These are phyloP conservation scores for Bombus terrestris DNA, from an alignment of 1,140 invertebrate genomes.

Conservation along the genomic window DNA sequence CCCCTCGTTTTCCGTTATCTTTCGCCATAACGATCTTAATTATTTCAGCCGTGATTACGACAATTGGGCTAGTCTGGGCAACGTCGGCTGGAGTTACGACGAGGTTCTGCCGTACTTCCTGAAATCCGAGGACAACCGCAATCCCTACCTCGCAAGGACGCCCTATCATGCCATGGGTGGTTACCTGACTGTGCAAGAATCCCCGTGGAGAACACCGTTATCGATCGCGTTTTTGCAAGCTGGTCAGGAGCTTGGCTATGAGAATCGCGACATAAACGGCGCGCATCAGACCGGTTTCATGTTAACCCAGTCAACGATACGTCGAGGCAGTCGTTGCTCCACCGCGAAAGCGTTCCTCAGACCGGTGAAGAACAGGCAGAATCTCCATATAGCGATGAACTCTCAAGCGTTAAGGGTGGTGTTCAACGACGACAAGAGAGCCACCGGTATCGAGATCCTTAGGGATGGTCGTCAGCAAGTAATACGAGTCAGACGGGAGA, in stretches of 20 bases:
- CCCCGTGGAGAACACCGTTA: constrained; percentile 91
- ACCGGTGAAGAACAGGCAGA: constrained; percentile 89
- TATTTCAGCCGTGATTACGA: constrained; percentile 91
- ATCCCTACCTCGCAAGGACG: constrained; percentile 89
- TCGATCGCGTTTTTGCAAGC: constrained; percentile 92
- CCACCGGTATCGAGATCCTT: constrained; percentile 90
- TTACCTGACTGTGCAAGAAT: constrained; percentile 92
- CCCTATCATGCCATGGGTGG: constrained; percentile 91
- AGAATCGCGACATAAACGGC: constrained; percentile 91
- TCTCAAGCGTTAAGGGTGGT: constrained; percentile 89
- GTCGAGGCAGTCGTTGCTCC: constrained; percentile 93
- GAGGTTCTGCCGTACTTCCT: constrained; percentile 94
- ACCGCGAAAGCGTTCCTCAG: constrained; percentile 94
- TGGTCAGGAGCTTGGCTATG: constrained; percentile 90
- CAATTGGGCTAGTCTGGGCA: constrained; percentile 93
- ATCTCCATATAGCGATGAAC: constrained; percentile 92
- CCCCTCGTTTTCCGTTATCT: background rate
- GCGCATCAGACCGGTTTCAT: constrained; percentile 92
- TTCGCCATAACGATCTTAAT: background rate
- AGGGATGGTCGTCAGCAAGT: constrained; percentile 85
- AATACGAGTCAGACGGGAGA: constrained; percentile 88
- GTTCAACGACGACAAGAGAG: constrained; percentile 87
- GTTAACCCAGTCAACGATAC: constrained; percentile 92
- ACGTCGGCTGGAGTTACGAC: constrained; percentile 94
- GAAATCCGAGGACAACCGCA: constrained; percentile 94